Base-by-base conservation (phyloP, 2,888 invertebrate species). In the Sipha maydis region DNA sequence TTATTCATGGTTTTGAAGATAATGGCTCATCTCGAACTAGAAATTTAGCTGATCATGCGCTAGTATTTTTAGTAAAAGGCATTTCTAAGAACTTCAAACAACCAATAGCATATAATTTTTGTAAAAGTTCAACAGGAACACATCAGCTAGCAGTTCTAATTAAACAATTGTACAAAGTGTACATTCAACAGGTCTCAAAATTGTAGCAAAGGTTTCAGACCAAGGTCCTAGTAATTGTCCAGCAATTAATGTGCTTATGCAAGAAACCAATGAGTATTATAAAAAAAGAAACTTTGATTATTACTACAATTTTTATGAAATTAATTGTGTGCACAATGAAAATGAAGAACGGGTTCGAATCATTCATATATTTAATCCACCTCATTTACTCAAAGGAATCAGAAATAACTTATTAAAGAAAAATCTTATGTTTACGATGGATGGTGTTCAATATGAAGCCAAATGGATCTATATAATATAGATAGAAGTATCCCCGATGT, bases 61-160 rank as follows among this genome's bases (percentile, higher is more conserved):
- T 90, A 19, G 90, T 90, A 0, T 91, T 91, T 67, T 90, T 91
- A 90, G 48, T 91, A 17, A 79, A 89, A 31, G 90, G 90, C 7
- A 83, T 90, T 2, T 89, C 89, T 34, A 89, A 89, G 21, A 79
- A 90, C 21, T 91, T 90, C 90, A 90, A 90, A 85, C 90, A 90
- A 71, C 90, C 90, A 0, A 84, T 91, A 31, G 78, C 89, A 71
- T 91, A 90, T 89, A 90, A 89, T 84, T 79, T 90, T 38, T 90
- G 90, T 25, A 71, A 89, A 71, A 78, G 78, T 9, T 89, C 89
- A 34, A 89, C 89, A 56, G 86, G 90, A 9, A 77, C n/a, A 48
- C 84, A 89, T 21, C 75, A 41, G 38, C 83, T 90, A 28, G 76
- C 78, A 38, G 80, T 71, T 21, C 75, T 21, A 75, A 84, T 41